Evolutionary conservation across 2,113 vertebrate species (phyloP), one percentile per base, ranked within the genome.

Genomic region (Solenodon paradoxus): DNA sequence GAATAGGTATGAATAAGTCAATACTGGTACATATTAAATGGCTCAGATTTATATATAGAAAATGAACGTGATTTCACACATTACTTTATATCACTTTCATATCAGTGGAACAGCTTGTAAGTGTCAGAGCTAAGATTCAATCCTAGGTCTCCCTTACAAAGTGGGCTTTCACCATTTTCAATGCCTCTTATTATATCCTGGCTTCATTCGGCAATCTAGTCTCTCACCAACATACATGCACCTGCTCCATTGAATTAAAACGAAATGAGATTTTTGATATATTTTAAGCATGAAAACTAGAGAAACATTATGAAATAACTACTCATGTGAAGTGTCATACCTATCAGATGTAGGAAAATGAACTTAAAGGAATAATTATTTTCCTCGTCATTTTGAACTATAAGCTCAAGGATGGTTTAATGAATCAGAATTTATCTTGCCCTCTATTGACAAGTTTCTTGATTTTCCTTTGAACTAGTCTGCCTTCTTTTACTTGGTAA

Each of bases 141-240:
- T 20, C n/a, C 22, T 2, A 28, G 0, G 10, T 40, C 11, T 40
- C 24, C 15, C 4, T 51, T 59, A n/a, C 22, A 26, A 22, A 6
- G 5, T 20, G 47, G n/a, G n/a, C n/a, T n/a, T n/a, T 4, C 26
- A 26, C 30, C 3, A n/a, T 38, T n/a, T 13, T 75, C 3, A 66
- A 8, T 32, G 5, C 5, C 1, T 57, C 24, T 1, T 45, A 6
- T 3, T 28, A n/a, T 15, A 38, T 3, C 3, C 3, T 11, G 9
- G 4, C 0, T 24, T 64, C 3, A 11, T 47, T 77, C 81, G 47
- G 15, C 8, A 45, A 38, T n/a, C 47, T 11, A 7, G 32, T 12
- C 2, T 77, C 9, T 4, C 35, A n/a, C n/a, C n/a, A n/a, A n/a
- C n/a, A n/a, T n/a, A n/a, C 5, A 30, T 8, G 7, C 32, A 3